Base-by-base conservation (phyloP, 2,113 vertebrate genomes). In the Ictalurus punctatus region DNA sequence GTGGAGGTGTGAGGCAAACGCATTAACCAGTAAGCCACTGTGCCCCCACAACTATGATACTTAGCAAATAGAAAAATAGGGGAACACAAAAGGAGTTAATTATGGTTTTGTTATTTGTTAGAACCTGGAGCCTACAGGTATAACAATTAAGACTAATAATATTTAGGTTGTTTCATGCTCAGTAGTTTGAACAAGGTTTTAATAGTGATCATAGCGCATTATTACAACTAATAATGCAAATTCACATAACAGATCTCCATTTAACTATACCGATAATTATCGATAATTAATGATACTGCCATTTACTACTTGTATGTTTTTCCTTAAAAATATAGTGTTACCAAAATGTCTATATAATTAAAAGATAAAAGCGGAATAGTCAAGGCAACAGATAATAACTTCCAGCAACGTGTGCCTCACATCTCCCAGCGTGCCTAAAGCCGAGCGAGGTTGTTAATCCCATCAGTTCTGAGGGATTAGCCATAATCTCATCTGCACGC, bases 401-500 rank as follows among this genome's bases (percentile, higher is more conserved):
- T 88, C 65, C 56, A 83, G 54, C 76, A 88, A 48, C 30, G 58
- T 78, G 25, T 37, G 67, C 71, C 48, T 61, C 52, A 34, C 9
- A 16, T 63, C 69, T 76, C 67, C 6, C 40, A 76, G 71, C 19
- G 9, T 56, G 48, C 48, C 30, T 40, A n/a, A 87, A 84, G 40
- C 56, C 25, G 21, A 85, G 63, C 34, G 34, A 87, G 44, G 82
- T 52, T 81, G 82, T 88, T 90, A 90, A 91, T 89, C 67, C 84
- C 87, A 87, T 91, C 84, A 91, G 16, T 85, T 85, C 73, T 85
- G 34, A 90, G n/a, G 82, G 82, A 87, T 87, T 85, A 87, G 10
- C 27, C 54, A 12, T 90, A 88, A 91, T 89, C 59, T 83, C 84
- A 87, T 91, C 80, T 85, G 74, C 73, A 83, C 87, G 48, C 86